phyloP scores from a whole-genome alignment of 2,888 invertebrate genomes.

The Dorcus parallelipipedus region DNA sequence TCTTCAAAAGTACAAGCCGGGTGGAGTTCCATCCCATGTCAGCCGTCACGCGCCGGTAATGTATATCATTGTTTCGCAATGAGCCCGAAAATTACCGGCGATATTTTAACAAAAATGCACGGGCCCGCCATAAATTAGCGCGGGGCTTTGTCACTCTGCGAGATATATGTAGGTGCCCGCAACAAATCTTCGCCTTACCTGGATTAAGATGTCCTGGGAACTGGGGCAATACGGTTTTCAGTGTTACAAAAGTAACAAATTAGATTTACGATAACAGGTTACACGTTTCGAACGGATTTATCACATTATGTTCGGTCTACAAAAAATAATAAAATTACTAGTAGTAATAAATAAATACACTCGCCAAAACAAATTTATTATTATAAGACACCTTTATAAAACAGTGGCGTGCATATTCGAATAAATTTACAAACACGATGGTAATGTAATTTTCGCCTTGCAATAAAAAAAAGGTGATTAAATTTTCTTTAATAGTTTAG shows the following conservation, averaged over 20 bases:
- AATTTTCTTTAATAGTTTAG: too few species aligned
- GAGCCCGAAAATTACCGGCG: constrained; percentile 29
- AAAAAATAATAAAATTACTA: too few species aligned
- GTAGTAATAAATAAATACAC: too few species aligned
- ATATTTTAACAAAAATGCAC: constrained; percentile 29
- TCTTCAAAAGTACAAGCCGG: constrained; percentile 13
- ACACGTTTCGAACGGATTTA: too few species aligned
- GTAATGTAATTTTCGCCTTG: too few species aligned
- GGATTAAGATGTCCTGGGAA: constrained; percentile 24
- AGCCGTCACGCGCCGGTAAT: constrained; percentile 27
- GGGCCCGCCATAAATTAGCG: constrained; percentile 25
- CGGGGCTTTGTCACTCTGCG: constrained; percentile 10
- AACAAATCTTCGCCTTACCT: constrained; percentile 16
- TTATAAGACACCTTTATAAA: too few species aligned
- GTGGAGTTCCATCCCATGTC: constrained; percentile 25
- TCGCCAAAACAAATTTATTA: too few species aligned
- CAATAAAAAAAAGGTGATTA: too few species aligned
- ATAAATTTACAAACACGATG: too few species aligned
- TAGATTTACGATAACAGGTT: too few species aligned
- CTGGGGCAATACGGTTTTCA: constrained; percentile 16
- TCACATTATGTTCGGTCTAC: too few species aligned
- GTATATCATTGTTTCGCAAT: constrained; percentile 30
- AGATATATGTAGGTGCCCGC: neutral
- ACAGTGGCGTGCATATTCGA: too few species aligned
- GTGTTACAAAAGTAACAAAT: constrained; percentile 13